phyloP scores from a whole-genome alignment of 2,888 invertebrate species.

The Caenorhabditis drosophilae region DNA sequence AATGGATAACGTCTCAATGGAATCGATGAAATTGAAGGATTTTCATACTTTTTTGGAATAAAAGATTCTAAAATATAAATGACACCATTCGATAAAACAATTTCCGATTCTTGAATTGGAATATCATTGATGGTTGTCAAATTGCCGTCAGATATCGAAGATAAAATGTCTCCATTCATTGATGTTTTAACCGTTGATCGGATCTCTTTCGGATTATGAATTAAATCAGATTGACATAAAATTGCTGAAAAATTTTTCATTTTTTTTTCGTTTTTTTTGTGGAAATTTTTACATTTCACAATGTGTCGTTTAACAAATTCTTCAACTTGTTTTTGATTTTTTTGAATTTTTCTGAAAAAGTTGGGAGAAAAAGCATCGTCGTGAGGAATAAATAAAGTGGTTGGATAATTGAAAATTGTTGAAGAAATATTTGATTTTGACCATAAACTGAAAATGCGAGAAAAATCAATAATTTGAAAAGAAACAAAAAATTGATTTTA shows the following conservation, averaged over 20 bases:
- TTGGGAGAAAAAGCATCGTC: conserved; percentile 8
- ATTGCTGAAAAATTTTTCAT: not conserved
- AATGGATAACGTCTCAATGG: no score
- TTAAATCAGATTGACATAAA: not conserved
- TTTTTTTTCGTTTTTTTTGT: not conserved
- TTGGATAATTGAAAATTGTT: no score
- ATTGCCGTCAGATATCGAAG: not conserved
- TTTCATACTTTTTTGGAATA: not conserved
- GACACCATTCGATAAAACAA: not conserved
- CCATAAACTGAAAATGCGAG: conserved; percentile 2
- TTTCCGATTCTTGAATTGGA: not conserved
- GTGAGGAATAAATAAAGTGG: conserved; percentile 4
- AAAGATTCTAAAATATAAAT: not conserved
- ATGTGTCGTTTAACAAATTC: conserved; percentile 1
- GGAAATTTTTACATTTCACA: not conserved
- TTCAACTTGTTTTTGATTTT: not conserved
- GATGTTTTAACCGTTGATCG: not conserved
- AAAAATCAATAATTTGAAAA: not conserved
- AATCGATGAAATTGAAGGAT: not conserved
- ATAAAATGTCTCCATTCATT: not conserved
- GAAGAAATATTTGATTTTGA: not conserved
- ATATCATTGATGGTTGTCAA: not conserved
- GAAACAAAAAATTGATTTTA: not conserved
- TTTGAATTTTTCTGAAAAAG: not conserved
- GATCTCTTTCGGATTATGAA: not conserved